Base-by-base conservation (phyloP, 1,140 invertebrate genomes). In the Pantala flavescens region DNA sequence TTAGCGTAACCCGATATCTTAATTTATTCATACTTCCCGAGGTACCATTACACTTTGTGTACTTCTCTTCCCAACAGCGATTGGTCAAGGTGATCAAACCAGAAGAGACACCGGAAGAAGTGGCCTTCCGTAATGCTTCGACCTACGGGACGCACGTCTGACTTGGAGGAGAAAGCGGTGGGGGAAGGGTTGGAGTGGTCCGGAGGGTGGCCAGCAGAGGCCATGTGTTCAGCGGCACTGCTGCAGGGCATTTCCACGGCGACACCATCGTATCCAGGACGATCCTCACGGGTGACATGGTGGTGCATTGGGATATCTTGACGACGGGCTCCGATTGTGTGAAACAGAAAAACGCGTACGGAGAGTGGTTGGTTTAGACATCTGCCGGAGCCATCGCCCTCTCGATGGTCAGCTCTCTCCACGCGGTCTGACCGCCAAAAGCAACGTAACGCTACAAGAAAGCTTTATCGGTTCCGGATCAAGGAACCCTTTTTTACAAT, bases 111-210 rank as follows among this genome's bases (percentile, higher is more conserved):
- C 49, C 49, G n/a, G 49, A 63, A 21, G 16, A 63, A 21, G 49
- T 63, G 49, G 49, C 49, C 49, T 63, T 63, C n/a, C 49, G 49
- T 16, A 63, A 63, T 63, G n/a, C 49, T 19, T 63, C 49, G 14
- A 63, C 49, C 49, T 63, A 63, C 12, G 49, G 49, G 49, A 63
- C 49, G 49, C 49, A 63, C 49, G 49, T 63, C 49, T 63, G 49
- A 63, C 49, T 63, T 63, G 49, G 49, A 16, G 49, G 49, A 16
- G 49, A 36, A 5, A 36, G 28, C 49, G 14, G 16, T 21, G 49
- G 49, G 49, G 5, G 16, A 63, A 21, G 49, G 49, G 49, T 63
- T 3, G 49, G 28, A 36, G 28, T 36, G 28, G 28, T 36, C 49
- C 49, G 49, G 49, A 16, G 49, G 28, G 49, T 21, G 49, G 49